Evolutionary conservation across 1,140 invertebrate genomes (phyloP).

Genomic region (Goniozus legneri): DNA sequence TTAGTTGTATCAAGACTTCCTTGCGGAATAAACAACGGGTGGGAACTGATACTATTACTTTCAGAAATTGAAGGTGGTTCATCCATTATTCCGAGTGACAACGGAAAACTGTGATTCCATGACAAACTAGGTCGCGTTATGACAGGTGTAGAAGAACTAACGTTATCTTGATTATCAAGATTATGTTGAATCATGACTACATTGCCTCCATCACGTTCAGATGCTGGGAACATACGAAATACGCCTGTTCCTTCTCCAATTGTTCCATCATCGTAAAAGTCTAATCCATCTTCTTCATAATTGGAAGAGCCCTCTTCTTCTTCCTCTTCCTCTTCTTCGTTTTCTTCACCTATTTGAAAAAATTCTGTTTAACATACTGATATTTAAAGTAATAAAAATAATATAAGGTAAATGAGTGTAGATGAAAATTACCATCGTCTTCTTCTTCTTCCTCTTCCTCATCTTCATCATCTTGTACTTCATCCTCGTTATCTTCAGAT

Average conservation of each 20-base stretch:
- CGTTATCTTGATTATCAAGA: constrained; percentile 43
- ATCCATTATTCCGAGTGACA: constrained; percentile 60
- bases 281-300: constrained; percentile 58
- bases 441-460: constrained; percentile 62
- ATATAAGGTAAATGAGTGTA: constrained; percentile 1
- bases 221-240: constrained; percentile 53
- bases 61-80: constrained; percentile 48
- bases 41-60: constrained; percentile 44
- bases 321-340: constrained; percentile 64
- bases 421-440: constrained; percentile 33
- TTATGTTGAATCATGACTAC: constrained; percentile 64
- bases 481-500: constrained; percentile 57
- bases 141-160: constrained; percentile 36
- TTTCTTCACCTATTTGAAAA: constrained; percentile 43
- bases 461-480: constrained; percentile 59
- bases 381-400: constrained; percentile 4
- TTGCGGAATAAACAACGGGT: constrained; percentile 42
- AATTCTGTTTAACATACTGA: neutral
- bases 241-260: constrained; percentile 50
- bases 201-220: constrained; percentile 59
- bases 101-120: constrained; percentile 57
- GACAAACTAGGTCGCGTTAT: constrained; percentile 51
- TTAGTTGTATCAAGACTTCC: constrained; percentile 37
- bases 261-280: constrained; percentile 54
- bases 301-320: constrained; percentile 63